Percentiles rank a stretch among this genome's conserved stretches.
Evolutionary conservation across 2,888 invertebrate genomes (phyloP).

Genomic region (Notocelia uddmanniana): DNA sequence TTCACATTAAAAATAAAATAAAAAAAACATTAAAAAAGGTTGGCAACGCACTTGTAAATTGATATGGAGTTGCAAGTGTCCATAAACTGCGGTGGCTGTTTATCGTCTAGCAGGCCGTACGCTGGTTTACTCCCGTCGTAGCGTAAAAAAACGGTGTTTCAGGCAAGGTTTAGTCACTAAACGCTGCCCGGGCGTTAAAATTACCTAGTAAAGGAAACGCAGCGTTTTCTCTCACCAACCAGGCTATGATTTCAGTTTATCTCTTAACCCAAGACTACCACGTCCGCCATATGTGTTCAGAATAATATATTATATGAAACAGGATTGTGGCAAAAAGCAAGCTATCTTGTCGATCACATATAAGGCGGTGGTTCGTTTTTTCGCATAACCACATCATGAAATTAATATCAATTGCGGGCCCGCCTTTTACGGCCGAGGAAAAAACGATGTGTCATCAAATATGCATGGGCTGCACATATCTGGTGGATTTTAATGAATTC

Average conservation of each 20-base stretch:
- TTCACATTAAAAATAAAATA: too few relatives aligned
- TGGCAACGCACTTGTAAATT: too few relatives aligned
- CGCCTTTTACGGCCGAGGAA: constrained; percentile 61
- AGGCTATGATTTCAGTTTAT: constrained; percentile 8
- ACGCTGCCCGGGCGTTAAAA: too few relatives aligned
- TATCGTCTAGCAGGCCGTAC: too few relatives aligned
- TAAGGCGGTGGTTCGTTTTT: constrained; percentile 59
- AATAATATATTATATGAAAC: constrained; percentile 54
- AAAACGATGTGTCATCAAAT: constrained; percentile 49
- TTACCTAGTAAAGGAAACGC: background rate
- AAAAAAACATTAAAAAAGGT: too few relatives aligned
- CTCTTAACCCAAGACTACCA: constrained; percentile 34
- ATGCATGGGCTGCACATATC: constrained; percentile 51
- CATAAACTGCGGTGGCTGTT: too few relatives aligned
- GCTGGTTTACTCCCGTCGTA: too few relatives aligned
- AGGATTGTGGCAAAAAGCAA: constrained; percentile 57
- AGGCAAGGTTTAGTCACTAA: too few relatives aligned
- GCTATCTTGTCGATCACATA: constrained; percentile 55
- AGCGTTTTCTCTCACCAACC: background rate
- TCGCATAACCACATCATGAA: constrained; percentile 69
- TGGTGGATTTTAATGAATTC: constrained; percentile 43
- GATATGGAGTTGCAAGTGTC: too few relatives aligned
- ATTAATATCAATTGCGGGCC: constrained; percentile 76
- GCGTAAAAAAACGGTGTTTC: too few relatives aligned
- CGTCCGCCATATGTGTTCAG: constrained; percentile 49